Evolutionary conservation across 2,888 invertebrate species (phyloP), one percentile per base, ranked within the genome.

Genomic region (Gandaritis pyraliata): DNA sequence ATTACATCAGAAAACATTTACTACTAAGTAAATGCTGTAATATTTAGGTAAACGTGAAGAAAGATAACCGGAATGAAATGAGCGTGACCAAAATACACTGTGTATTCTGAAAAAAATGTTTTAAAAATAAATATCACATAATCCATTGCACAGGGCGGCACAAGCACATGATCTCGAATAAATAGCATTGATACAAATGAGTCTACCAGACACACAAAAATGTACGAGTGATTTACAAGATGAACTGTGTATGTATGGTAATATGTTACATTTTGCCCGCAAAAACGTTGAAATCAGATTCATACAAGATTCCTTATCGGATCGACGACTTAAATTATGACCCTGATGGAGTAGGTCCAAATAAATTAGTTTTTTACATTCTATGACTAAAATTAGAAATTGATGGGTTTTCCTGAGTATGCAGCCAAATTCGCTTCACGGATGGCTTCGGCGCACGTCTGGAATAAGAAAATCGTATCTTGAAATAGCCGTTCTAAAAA

Each of bases 381-480:
- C 69, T 75, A 73, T 68, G 58, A 61, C 71, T 81, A 72, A 66
- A 56, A 64, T 80, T 96, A 97, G 87, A 98, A 99, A 93, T 99
- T 99, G 89, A 99, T 99, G 38, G 99, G 95, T 93, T 99, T 99
- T 78, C 99, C 99, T 84, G 94, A 96, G 86, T 97, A 98, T 29
- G 99, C 99, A 12, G 98, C 96, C 72, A 99, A 83, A 84, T 98
- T 98, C 36, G 99, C 99, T 93, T 99, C 99, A 83, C 99, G 95
- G 61, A 99, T 94, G 1, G 99, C 99, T 92, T 99, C 99, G 5
- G 99, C 93, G 77, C 98, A 98, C 50, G 99, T 99, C 98, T 98
- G 93, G 0, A 94, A 94, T 49, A 13, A 41, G 45, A 48, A 49
- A 13, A n/a, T 18, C 23, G 23, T 23, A 23, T 23, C 23, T 23